Conservation (phyloP, 2,797 vertebrate species). For the Simalia tracyae region DNA sequence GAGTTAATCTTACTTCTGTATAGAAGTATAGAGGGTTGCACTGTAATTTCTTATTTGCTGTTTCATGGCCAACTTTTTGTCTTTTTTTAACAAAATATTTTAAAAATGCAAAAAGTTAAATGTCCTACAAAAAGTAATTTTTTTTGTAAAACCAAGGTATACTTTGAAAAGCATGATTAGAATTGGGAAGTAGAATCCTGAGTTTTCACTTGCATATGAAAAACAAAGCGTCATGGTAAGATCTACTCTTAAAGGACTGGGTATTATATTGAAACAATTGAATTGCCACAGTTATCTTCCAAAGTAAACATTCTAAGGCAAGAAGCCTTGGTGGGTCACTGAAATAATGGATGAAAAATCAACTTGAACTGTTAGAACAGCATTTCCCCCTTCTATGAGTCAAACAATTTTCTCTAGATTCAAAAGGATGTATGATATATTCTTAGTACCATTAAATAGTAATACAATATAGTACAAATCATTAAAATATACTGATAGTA, state of each 20-base stretch:
- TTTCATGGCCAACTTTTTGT: background rate
- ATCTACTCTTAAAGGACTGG: background rate
- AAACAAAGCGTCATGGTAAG: background rate
- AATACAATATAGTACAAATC: background rate
- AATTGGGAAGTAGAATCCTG: background rate
- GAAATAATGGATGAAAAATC: constrained; percentile 6
- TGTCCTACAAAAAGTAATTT: background rate
- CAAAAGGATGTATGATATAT: constrained; percentile 15
- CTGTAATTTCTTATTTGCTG: background rate
- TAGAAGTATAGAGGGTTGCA: background rate
- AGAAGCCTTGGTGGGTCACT: background rate
- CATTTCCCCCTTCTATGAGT: background rate
- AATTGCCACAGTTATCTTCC: background rate
- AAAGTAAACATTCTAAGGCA: background rate
- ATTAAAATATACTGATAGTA: background rate
- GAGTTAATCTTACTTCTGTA: background rate
- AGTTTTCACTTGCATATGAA: background rate
- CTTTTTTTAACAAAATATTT: background rate
- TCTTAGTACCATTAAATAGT: background rate
- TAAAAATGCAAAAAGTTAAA: background rate
- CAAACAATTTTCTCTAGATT: background rate
- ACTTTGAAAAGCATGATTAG: background rate
- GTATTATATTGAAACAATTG: background rate
- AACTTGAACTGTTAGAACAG: background rate
- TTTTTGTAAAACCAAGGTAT: background rate